Evolutionary conservation across 2,797 vertebrate genomes (phyloP).

Genomic region (Ctenochaetus hawaiiensis): DNA sequence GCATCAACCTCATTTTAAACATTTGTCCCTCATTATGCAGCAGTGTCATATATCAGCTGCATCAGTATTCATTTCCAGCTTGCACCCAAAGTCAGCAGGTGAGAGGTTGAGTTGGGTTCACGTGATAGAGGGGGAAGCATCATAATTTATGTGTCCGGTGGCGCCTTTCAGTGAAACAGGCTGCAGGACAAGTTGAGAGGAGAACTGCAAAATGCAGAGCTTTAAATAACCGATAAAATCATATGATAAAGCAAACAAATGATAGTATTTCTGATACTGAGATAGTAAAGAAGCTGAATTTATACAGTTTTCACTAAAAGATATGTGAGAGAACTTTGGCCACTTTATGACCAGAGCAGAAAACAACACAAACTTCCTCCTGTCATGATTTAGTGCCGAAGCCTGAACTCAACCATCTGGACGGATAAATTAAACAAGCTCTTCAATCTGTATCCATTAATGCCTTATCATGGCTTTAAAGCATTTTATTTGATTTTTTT

Average conservation of each 20-base stretch:
- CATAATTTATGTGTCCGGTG: slow-evolving; percentile 31
- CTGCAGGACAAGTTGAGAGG: slow-evolving; percentile 9
- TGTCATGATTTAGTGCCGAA: slow-evolving; percentile 33
- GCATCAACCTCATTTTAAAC: slow-evolving; percentile 31
- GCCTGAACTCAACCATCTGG: slow-evolving; percentile 50
- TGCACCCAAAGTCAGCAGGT: slow-evolving; percentile 42
- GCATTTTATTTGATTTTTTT: slow-evolving; percentile 48
- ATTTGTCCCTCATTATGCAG: slow-evolving; percentile 21
- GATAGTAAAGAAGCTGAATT: neutral
- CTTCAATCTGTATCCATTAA: slow-evolving; percentile 40
- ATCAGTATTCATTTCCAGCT: slow-evolving; percentile 56
- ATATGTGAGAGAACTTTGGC: neutral
- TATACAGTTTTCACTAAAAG: neutral
- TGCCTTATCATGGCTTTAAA: slow-evolving; percentile 18
- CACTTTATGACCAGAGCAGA: neutral
- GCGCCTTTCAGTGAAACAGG: slow-evolving; percentile 28
- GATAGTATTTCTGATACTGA: neutral
- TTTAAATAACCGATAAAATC: neutral
- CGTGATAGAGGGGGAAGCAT: slow-evolving; percentile 15
- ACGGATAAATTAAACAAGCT: slow-evolving; percentile 50
- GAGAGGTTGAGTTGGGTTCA: slow-evolving; percentile 24
- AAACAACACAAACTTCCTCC: slow-evolving; percentile 16
- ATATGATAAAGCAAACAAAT: neutral
- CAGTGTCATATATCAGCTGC: slow-evolving; percentile 7
- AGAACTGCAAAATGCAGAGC: neutral